These are phyloP conservation scores for Bryconaethiops microstoma DNA, from an alignment of 2,797 vertebrate species.

Conservation along the genomic window DNA sequence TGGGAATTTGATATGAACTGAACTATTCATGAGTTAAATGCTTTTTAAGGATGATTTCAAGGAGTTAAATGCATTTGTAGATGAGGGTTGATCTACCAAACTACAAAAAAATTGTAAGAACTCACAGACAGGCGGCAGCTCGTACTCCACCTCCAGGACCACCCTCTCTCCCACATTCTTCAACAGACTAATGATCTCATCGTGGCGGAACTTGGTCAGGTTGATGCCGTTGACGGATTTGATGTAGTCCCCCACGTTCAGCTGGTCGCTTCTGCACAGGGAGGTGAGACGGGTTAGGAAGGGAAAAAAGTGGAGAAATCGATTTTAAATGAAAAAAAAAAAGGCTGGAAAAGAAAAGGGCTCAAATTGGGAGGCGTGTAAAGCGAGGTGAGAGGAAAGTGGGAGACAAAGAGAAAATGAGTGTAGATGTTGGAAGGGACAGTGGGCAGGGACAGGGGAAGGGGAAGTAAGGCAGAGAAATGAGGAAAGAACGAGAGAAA, in stretches of 20 bases:
- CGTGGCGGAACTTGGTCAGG: conserved; percentile 93
- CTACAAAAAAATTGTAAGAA: conserved; percentile 46
- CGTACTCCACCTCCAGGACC: conserved; percentile 94
- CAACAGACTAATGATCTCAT: conserved; percentile 96
- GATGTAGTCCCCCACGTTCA: conserved; percentile 96
- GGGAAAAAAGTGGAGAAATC: neutral
- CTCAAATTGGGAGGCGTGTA: conserved; percentile 2
- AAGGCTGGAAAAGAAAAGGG: neutral
- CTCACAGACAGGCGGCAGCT: conserved; percentile 93
- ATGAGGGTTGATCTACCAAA: neutral
- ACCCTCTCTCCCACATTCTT: conserved; percentile 96
- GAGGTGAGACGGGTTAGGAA: neutral
- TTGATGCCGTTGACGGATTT: conserved; percentile 97
- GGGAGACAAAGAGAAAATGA: neutral
- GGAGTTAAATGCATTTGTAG: neutral
- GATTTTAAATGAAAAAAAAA: neutral
- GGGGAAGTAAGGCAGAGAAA: neutral
- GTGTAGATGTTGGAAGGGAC: neutral
- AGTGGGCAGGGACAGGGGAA: neutral
- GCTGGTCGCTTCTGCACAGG: conserved; percentile 88
- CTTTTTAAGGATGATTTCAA: no score
- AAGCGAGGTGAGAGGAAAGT: neutral
- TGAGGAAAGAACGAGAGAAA: conserved; percentile 2
- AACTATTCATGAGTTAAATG: no score
- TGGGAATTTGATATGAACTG: no score